Percentiles rank a stretch among this genome's conserved stretches.
phyloP scores from a whole-genome alignment of 2,888 invertebrate genomes.

The Anaspis maculata region DNA sequence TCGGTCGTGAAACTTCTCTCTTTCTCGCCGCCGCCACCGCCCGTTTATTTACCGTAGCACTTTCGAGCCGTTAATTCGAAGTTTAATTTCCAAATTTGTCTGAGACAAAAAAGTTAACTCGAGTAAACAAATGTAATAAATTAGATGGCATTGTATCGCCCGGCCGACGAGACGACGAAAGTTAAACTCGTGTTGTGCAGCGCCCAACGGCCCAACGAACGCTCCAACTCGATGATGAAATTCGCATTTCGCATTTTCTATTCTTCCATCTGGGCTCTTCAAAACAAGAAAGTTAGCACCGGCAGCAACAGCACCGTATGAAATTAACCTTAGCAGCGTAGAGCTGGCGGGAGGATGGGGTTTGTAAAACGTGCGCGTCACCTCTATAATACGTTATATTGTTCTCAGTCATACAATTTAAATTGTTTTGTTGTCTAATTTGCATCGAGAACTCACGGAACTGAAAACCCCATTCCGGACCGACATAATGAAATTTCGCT shows the following conservation, averaged over 20 bases:
- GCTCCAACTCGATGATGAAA: slow-evolving; percentile 27
- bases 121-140: slow-evolving; percentile 31
- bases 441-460: slow-evolving; percentile 20
- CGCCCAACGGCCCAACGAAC: slow-evolving; percentile 1
- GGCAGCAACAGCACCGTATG: too few species aligned
- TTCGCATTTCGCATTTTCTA: slow-evolving; percentile 21
- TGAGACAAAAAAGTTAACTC: slow-evolving; percentile 1
- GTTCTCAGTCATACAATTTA: slow-evolving; percentile 28
- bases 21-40: too few species aligned
- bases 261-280: slow-evolving; percentile 17
- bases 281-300: slow-evolving; percentile 31
- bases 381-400: slow-evolving; percentile 30
- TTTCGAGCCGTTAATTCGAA: too few species aligned
- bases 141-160: slow-evolving; percentile 28
- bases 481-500: slow-evolving; percentile 7
- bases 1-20: too few species aligned
- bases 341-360: too few species aligned
- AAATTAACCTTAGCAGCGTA: slow-evolving; percentile 32
- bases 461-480: slow-evolving; percentile 4
- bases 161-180: slow-evolving; percentile 14
- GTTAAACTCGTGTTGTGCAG: slow-evolving; percentile 26
- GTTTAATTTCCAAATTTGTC: too few species aligned
- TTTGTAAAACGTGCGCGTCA: slow-evolving; percentile 21
- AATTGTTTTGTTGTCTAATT: slow-evolving; percentile 29
- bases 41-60: too few species aligned